These are phyloP conservation scores for Brachionus paranguensis DNA, from an alignment of 1,140 invertebrate genomes.

Conservation along the genomic window DNA sequence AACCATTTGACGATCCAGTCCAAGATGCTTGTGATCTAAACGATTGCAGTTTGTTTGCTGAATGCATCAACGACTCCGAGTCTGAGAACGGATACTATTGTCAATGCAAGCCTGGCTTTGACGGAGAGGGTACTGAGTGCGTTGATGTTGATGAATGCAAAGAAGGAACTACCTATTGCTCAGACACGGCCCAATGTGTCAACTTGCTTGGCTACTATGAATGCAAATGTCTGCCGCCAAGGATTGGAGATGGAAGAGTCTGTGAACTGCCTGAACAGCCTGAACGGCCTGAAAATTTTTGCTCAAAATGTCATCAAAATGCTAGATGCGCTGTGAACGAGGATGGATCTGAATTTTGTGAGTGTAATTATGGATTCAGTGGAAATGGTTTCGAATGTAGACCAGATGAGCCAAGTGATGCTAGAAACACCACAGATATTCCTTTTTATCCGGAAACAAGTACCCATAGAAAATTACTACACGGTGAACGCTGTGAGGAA, in stretches of 20 bases:
- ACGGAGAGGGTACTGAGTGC: constrained; percentile 19
- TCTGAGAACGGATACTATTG: constrained; percentile 33
- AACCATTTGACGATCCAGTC: background rate
- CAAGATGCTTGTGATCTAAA: background rate
- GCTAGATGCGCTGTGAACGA: background rate
- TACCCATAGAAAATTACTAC: background rate
- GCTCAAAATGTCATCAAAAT: constrained; percentile 18
- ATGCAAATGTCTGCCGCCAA: background rate
- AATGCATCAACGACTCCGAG: constrained; percentile 18
- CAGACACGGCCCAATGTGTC: background rate
- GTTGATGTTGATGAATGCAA: constrained; percentile 11
- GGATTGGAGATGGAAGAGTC: constrained; percentile 11
- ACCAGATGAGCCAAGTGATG: background rate
- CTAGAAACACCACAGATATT: background rate
- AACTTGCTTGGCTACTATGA: constrained; percentile 24
- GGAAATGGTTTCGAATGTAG: constrained; percentile 3
- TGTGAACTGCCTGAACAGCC: background rate
- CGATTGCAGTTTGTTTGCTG: constrained; percentile 21
- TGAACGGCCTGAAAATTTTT: background rate
- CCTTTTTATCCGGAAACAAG: background rate
- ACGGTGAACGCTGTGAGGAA: background rate
- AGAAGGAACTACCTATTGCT: constrained; percentile 28
- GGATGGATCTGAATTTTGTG: background rate
- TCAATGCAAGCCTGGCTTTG: constrained; percentile 39
- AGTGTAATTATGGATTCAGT: background rate